Evolutionary conservation across 2,113 vertebrate genomes (phyloP), one percentile per base, ranked within the genome.

Genomic region (Toxostoma redivivum): DNA sequence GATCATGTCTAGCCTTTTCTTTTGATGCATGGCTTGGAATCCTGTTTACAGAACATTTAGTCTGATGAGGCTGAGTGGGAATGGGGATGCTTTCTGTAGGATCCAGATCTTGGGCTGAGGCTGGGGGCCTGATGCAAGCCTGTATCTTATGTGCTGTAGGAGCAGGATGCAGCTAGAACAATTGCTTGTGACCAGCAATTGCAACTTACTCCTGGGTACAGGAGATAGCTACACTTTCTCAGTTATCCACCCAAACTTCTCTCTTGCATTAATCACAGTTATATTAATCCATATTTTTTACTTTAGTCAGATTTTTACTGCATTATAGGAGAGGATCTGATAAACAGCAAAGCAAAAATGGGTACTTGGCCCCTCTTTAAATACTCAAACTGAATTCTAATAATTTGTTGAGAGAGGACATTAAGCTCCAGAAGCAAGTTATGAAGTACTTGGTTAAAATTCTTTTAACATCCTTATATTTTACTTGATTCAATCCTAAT

Each of bases 401-500:
- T 88, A 47, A 56, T 78, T 51, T 66, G 24, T 73, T 81, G 33
- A 79, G 24, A 71, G 40, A 69, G 16, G 44, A 30, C 35, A 60
- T 71, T 56, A 37, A 51, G 48, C 30, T 90, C 15, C 44, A 88
- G 74, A 92, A 88, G 88, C 58, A 28, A 87, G 15, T 37, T 81
- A 44, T 45, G 61, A 65, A 72, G 12, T 45, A 61, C 44, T 72
- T 66, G 22, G 38, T 27, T 78, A 84, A 78, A 91, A 71, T 58
- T 85, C 37, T 79, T 51, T 71, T 12, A 35, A 24, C 11, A 37
- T 70, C 37, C 40, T 65, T 82, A 10, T 45, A 38, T 72, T 72
- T 92, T 44, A 45, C n/a, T 91, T 76, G 15, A 23, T 90, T 93
- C 53, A 82, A 24, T n/a, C n/a, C 33, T 76, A 69, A 57, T 81